Percentiles rank a stretch among this genome's conserved stretches.
Evolutionary conservation across 37 sponge, comb jelly and placozoan species (phyloP).

Genomic region (Aplysina aerophoba): DNA sequence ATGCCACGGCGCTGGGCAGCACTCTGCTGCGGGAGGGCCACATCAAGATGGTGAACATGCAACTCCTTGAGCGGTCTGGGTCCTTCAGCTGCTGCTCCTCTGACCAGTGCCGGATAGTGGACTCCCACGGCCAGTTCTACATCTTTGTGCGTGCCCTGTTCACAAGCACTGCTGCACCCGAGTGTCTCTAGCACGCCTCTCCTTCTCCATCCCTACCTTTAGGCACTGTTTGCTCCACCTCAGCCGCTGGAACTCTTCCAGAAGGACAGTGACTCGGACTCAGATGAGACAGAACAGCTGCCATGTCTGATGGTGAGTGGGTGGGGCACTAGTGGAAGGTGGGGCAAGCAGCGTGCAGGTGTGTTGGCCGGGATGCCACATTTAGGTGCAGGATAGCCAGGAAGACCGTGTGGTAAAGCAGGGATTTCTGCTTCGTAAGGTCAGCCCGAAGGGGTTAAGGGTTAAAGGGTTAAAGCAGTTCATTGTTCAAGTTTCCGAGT

Average conservation of each 20-base stretch:
- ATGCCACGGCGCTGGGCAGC: neutral
- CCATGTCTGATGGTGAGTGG: too few species aligned
- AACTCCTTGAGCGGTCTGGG: neutral
- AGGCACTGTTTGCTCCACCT: neutral
- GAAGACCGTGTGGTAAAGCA: constrained; percentile 54
- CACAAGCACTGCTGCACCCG: neutral
- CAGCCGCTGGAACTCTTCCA: neutral
- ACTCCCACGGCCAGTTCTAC: constrained; percentile 1
- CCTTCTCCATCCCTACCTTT: neutral
- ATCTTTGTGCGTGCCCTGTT: neutral
- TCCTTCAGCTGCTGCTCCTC: neutral
- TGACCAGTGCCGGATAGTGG: neutral
- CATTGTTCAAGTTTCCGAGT: too few species aligned
- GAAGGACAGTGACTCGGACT: neutral
- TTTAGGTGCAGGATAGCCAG: too few species aligned
- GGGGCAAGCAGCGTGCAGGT: too few species aligned
- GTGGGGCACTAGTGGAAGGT: too few species aligned
- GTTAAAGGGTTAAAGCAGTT: too few species aligned
- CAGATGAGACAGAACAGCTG: neutral
- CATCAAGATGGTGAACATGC: neutral
- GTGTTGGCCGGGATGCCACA: too few species aligned
- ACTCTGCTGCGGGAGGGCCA: neutral
- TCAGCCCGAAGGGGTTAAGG: constrained; percentile 1
- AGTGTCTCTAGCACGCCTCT: too few species aligned
- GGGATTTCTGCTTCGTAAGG: constrained; percentile 71